These are phyloP conservation scores for Nasonia giraulti DNA, from an alignment of 1,140 invertebrate genomes.

Conservation along the genomic window DNA sequence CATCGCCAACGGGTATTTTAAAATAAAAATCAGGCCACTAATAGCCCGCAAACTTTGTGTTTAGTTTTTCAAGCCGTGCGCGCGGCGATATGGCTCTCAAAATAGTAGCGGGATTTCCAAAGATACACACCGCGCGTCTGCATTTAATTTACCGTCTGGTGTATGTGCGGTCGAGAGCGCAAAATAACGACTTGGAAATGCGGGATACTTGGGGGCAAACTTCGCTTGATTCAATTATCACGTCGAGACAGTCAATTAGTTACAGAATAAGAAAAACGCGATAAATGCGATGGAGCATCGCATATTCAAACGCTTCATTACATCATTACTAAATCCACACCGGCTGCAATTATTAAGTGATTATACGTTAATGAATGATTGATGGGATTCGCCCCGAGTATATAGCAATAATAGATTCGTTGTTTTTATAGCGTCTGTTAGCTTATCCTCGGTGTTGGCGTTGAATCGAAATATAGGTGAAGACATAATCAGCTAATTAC, in stretches of 20 bases:
- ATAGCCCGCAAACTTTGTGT: background rate
- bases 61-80: too few species aligned
- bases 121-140: background rate
- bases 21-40: background rate
- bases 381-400: too few species aligned
- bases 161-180: background rate
- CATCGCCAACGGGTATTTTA: background rate
- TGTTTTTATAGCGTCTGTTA: background rate
- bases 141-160: background rate
- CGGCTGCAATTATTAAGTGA: background rate
- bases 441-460: too few species aligned
- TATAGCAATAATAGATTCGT: background rate
- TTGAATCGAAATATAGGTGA: background rate
- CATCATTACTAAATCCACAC: background rate
- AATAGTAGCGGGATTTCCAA: background rate
- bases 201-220: conserved; percentile 51
- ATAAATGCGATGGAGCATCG: background rate
- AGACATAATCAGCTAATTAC: background rate
- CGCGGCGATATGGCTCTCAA: background rate
- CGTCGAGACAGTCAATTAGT: conserved; percentile 35
- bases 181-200: conserved; percentile 53
- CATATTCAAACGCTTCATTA: background rate
- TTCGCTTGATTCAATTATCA: conserved; percentile 5
- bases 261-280: background rate
- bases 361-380: background rate